Base-by-base conservation (phyloP, 2,888 invertebrate species). In the Drosophila tanythrix region DNA sequence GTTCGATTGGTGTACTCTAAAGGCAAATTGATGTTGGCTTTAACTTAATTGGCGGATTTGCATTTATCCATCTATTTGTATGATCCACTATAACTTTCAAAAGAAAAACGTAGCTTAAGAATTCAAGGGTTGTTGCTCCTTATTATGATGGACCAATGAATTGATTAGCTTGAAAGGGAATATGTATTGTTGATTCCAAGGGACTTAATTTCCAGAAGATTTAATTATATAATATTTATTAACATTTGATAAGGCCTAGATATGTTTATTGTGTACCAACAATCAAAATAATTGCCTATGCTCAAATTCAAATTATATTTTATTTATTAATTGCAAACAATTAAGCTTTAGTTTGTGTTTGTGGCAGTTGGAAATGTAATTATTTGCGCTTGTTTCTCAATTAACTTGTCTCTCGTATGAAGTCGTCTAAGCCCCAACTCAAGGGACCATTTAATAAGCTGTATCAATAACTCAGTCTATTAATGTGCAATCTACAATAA, bases 391-490 rank as follows among this genome's bases (percentile, higher is more conserved):
- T 75, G 59, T 59, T 48, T 48, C 61, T 51, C 62, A 79, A 77
- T 77, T 75, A 76, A 75, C 57, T 66, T 62, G 53, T 63, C 31
- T 33, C 40, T 36, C 46, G 25, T 61, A 35, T 46, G 33, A 40
- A 52, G 63, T 25, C 31, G 29, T 40, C 18, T 29, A 18, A 27
- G n/a, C 33, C 43, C 13, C 2, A 51, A 31, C 52, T 63, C 33
- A 38, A 43, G 56, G 1, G 43, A 52, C 79, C 51, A 61, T 64
- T 63, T 62, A 68, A 77, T 69, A 69, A 63, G 64, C 67, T 43
- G 50, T 66, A 73, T 73, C 81, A 81, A 79, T 81, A 64, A 55
- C 69, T 66, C 61, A 61, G 78, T 69, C 59, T 63, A 77, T 79
- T 81, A 74, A 69, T 76, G 57, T 60, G 51, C 56, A 43, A 65